Evolutionary conservation across 2,113 vertebrate genomes (phyloP).

Genomic region (Phylloscopus whistleri): DNA sequence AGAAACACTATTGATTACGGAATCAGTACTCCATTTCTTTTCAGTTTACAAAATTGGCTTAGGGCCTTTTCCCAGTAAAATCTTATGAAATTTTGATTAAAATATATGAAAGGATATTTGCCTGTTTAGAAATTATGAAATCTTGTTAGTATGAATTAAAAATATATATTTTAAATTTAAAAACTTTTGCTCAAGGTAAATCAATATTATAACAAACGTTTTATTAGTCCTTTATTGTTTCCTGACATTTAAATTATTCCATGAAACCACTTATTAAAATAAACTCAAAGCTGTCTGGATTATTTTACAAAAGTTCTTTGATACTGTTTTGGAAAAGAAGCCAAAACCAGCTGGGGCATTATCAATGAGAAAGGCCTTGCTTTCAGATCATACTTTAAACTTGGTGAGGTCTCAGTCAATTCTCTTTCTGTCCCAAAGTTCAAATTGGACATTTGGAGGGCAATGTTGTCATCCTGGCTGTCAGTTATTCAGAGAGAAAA

Average conservation of each 20-base stretch:
- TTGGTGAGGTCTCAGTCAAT: background rate
- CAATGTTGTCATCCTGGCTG: background rate
- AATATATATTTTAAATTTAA: background rate
- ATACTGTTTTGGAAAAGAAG: background rate
- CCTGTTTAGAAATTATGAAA: background rate
- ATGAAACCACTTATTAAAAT: background rate
- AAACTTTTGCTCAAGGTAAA: background rate
- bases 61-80: background rate
- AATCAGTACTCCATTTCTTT: background rate
- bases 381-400: background rate
- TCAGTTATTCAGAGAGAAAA: background rate
- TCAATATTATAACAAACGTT: background rate
- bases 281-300: background rate
- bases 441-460: background rate
- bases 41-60: background rate
- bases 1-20: background rate
- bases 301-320: background rate
- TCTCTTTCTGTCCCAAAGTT: background rate
- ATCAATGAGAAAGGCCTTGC: background rate
- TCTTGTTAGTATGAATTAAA: background rate
- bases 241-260: background rate
- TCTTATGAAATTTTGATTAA: background rate
- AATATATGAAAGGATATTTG: background rate
- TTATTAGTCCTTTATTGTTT: background rate
- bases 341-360: background rate